These are phyloP conservation scores for Heptranchias perlo DNA, from an alignment of 2,113 vertebrate genomes.

Conservation along the genomic window DNA sequence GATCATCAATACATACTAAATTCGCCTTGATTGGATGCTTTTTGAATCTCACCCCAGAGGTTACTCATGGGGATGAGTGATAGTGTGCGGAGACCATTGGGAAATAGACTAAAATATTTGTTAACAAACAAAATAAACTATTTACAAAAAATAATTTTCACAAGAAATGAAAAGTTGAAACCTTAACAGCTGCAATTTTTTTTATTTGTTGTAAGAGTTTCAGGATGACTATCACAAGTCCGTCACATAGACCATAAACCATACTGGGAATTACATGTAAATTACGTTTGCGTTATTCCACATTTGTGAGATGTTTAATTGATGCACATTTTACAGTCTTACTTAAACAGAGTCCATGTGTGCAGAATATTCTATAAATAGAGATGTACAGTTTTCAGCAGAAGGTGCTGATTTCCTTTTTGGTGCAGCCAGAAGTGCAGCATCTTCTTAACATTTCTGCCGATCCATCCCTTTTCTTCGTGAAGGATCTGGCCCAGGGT, in stretches of 20 bases:
- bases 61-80: background rate
- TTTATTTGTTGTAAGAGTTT: background rate
- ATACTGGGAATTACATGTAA: background rate
- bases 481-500: constrained; percentile 50
- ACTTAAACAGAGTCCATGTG: background rate
- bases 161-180: background rate
- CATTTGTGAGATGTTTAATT: background rate
- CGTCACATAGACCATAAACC: background rate
- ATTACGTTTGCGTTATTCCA: background rate
- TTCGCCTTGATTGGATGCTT: background rate
- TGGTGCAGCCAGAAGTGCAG: constrained; percentile 79
- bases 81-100: background rate
- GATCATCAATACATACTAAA: background rate
- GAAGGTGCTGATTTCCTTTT: constrained; percentile 74
- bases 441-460: constrained; percentile 72
- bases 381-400: constrained; percentile 60
- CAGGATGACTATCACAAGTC: background rate
- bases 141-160: background rate
- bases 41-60: too few species aligned
- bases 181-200: background rate
- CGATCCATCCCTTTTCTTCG: constrained; percentile 67
- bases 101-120: background rate
- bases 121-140: background rate
- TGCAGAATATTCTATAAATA: background rate
- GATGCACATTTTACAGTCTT: background rate